Evolutionary conservation across 37 sponge, comb jelly and placozoan genomes (phyloP).

Genomic region (Theonella swinhoei): DNA sequence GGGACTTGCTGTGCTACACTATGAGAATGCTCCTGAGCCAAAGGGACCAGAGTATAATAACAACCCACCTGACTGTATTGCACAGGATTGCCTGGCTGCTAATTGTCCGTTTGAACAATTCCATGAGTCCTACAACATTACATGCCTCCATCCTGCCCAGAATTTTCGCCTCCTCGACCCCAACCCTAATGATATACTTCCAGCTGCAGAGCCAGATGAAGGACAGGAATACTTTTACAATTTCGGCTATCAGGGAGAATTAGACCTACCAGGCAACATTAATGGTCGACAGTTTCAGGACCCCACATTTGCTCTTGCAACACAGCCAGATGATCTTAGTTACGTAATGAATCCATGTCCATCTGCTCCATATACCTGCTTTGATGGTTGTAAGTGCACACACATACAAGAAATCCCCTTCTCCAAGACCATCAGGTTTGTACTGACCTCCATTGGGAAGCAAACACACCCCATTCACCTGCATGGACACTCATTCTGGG

Average conservation of each 20-base stretch:
- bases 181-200: background rate
- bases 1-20: conserved; percentile 5
- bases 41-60: background rate
- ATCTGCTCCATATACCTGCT: background rate
- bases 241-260: conserved; percentile 16
- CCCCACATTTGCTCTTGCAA: background rate
- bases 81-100: background rate
- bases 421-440: conserved; percentile 27
- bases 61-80: background rate
- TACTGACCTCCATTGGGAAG: conserved; percentile 11
- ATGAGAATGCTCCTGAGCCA: background rate
- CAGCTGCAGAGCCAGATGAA: background rate
- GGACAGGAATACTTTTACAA: conserved; percentile 33
- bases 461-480: conserved; percentile 72
- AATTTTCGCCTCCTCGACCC: background rate
- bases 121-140: background rate
- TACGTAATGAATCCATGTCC: background rate
- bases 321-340: background rate
- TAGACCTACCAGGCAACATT: conserved; percentile 13
- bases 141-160: background rate
- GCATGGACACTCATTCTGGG: conserved; percentile 77
- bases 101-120: background rate
- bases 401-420: conserved; percentile 13
- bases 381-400: conserved; percentile 24
- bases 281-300: background rate